These are phyloP conservation scores for Anisognathus igniventris DNA, from an alignment of 2,797 vertebrate genomes.

Conservation along the genomic window DNA sequence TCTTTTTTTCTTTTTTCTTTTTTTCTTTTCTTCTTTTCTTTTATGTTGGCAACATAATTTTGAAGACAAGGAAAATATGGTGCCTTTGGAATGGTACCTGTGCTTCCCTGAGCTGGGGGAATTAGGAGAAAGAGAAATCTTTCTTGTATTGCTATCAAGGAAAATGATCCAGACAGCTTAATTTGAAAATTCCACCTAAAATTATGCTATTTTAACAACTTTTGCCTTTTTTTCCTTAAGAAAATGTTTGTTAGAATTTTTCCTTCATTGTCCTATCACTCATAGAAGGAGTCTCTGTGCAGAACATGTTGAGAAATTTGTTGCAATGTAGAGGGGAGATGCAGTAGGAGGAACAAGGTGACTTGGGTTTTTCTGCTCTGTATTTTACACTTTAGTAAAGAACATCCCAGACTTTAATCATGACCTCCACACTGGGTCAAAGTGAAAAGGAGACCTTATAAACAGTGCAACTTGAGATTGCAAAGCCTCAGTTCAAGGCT, in stretches of 20 bases:
- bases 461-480: not conserved
- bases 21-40: too few species aligned
- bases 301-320: not conserved
- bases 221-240: not conserved
- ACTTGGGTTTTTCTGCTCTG: not conserved
- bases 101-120: not conserved
- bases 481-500: not conserved
- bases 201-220: not conserved
- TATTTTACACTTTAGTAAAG: not conserved
- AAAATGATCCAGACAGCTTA: not conserved
- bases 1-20: accelerated
- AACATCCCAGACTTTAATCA: not conserved
- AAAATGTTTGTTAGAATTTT: not conserved
- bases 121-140: not conserved
- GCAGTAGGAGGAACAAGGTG: not conserved
- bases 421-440: not conserved
- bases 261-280: not conserved
- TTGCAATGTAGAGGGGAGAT: not conserved
- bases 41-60: accelerated
- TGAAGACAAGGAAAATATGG: not conserved
- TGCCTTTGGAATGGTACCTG: not conserved
- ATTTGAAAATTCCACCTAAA: not conserved
- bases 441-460: not conserved
- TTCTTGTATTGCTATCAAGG: not conserved
- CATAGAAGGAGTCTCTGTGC: not conserved